These are phyloP conservation scores for Ceriagrion tenellum DNA, from an alignment of 2,888 invertebrate genomes.

Conservation along the genomic window DNA sequence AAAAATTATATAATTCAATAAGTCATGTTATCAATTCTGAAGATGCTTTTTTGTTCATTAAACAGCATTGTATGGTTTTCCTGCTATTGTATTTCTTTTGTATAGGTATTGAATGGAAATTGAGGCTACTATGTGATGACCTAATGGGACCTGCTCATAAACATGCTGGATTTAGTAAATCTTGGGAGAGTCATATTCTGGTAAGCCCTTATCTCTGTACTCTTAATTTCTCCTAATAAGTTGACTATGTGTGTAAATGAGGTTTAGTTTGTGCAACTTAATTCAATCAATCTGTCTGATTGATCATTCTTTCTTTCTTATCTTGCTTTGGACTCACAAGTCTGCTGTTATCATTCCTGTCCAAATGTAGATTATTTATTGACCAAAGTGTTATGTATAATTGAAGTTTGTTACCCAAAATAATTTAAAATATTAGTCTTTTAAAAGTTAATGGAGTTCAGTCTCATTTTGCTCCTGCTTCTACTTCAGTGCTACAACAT, in stretches of 20 bases:
- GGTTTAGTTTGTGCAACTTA: background rate
- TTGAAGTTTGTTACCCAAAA: too few species aligned
- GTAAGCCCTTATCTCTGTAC: slow-evolving; percentile 77
- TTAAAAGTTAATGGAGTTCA: too few species aligned
- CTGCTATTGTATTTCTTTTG: slow-evolving; percentile 71
- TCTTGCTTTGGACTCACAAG: background rate
- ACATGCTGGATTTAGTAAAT: slow-evolving; percentile 80
- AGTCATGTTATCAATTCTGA: background rate
- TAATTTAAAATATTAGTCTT: too few species aligned
- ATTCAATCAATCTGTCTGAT: background rate
- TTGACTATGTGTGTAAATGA: background rate
- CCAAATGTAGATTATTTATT: too few species aligned
- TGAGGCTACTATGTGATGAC: slow-evolving; percentile 88
- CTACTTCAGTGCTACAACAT: too few species aligned
- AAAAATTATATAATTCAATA: background rate
- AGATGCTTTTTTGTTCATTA: slow-evolving; percentile 37
- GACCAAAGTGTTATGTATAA: too few species aligned
- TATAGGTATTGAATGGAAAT: slow-evolving; percentile 85
- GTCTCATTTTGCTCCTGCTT: too few species aligned
- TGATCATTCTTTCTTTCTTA: background rate
- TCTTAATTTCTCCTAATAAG: background rate
- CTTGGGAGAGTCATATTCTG: slow-evolving; percentile 83
- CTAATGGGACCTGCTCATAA: slow-evolving; percentile 87
- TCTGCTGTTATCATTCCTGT: too few species aligned
- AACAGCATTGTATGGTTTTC: slow-evolving; percentile 25